These are phyloP conservation scores for Mola mola DNA, from an alignment of 2,113 vertebrate species.

Conservation along the genomic window DNA sequence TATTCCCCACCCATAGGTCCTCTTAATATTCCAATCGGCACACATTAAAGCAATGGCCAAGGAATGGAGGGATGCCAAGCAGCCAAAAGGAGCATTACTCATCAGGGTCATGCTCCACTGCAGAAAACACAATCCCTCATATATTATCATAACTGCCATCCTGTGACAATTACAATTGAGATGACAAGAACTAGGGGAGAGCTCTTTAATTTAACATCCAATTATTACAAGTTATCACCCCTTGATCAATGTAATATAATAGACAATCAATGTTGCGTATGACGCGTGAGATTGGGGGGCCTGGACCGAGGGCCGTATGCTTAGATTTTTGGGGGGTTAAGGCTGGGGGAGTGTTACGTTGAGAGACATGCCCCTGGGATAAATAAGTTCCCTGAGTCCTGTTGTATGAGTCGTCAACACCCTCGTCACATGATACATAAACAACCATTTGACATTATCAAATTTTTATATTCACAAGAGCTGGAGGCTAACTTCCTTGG, in stretches of 20 bases:
- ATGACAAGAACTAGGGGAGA: conserved; percentile 97
- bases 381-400: conserved; percentile 1
- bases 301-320: conserved; percentile 10
- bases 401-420: conserved; percentile 21
- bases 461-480: conserved; percentile 85
- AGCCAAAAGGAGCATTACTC: conserved; percentile 94
- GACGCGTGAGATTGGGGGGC: conserved; percentile 84
- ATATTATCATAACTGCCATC: conserved; percentile 99
- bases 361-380: conserved; percentile 26
- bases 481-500: conserved; percentile 64
- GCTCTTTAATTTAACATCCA: conserved; percentile 99
- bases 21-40: conserved; percentile 93
- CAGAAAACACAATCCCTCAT: conserved; percentile 98
- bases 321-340: conserved; percentile 13
- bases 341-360: too few relatives aligned
- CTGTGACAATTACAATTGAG: conserved; percentile 99
- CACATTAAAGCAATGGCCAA: conserved; percentile 86
- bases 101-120: conserved; percentile 94
- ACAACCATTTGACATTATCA: conserved; percentile 79
- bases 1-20: conserved; percentile 73
- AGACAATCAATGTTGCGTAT: conserved; percentile 98
- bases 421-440: conserved; percentile 68
- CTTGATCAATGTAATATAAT: conserved; percentile 99
- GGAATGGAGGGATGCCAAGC: conserved; percentile 87
- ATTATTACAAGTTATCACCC: conserved; percentile 99